Percentiles rank a stretch among this genome's conserved stretches.
These are phyloP conservation scores for Ceratina australensis DNA, from an alignment of 1,140 invertebrate species.

Conservation along the genomic window DNA sequence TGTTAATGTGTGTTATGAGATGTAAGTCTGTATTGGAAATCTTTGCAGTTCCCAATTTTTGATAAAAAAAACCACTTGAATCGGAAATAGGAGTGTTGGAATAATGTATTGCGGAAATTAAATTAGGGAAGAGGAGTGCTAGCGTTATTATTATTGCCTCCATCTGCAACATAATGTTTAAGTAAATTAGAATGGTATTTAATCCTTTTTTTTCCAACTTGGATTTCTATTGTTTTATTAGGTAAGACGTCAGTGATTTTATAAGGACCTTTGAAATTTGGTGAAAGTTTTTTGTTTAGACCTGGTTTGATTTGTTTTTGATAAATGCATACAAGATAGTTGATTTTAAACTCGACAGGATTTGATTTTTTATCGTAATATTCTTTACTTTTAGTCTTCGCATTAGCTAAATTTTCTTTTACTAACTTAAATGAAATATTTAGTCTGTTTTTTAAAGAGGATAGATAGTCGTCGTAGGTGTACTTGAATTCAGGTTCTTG, in stretches of 20 bases:
- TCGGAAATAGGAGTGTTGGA: no score
- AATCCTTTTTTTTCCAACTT: not conserved
- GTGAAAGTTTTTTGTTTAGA: not conserved
- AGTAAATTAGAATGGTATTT: not conserved
- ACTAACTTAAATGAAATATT: not conserved
- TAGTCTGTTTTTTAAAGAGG: not conserved
- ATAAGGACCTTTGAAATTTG: not conserved
- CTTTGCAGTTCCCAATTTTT: no score
- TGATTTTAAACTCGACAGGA: not conserved
- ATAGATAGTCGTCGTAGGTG: not conserved
- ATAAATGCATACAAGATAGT: not conserved
- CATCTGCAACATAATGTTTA: constrained; percentile 1
- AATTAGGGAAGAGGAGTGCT: not conserved
- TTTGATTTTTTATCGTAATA: not conserved
- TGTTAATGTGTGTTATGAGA: no score
- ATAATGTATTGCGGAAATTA: no score
- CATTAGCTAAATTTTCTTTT: not conserved
- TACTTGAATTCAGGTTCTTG: not conserved
- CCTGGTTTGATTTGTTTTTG: not conserved
- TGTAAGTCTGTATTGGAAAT: no score
- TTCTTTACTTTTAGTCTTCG: not conserved
- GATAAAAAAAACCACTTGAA: no score
- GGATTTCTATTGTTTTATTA: not conserved
- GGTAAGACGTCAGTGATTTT: not conserved
- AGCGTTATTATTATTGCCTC: not conserved